Evolutionary conservation across 2,888 invertebrate species (phyloP).

Genomic region (Caenorhabditis uteleia): DNA sequence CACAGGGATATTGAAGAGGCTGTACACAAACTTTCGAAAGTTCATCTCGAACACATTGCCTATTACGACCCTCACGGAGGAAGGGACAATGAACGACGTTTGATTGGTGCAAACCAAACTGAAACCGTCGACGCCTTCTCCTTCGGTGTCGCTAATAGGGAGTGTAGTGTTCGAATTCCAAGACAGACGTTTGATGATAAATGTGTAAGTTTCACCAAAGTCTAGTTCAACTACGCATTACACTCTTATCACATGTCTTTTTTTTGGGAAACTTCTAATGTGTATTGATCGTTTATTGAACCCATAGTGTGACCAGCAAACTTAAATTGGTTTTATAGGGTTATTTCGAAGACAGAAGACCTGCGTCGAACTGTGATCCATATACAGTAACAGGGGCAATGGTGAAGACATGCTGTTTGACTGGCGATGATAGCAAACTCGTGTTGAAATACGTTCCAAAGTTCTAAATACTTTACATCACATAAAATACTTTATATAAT

Average conservation of each 20-base stretch:
- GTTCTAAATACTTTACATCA: constrained; percentile 36
- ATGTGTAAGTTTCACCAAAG: constrained; percentile 44
- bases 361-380: constrained; percentile 64
- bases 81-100: constrained; percentile 90
- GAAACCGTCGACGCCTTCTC: constrained; percentile 96
- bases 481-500: constrained; percentile 5
- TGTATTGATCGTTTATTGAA: constrained; percentile 5
- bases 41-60: constrained; percentile 89
- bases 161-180: constrained; percentile 91
- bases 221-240: constrained; percentile 74
- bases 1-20: constrained; percentile 85
- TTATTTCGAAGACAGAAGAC: constrained; percentile 63
- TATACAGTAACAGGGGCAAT: constrained; percentile 55
- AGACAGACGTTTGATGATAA: constrained; percentile 76
- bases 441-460: constrained; percentile 54
- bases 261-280: neutral
- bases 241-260: neutral
- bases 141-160: constrained; percentile 70
- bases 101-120: constrained; percentile 93
- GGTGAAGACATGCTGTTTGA: constrained; percentile 55
- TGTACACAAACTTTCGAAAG: constrained; percentile 88
- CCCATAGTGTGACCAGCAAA: too few relatives aligned
- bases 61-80: constrained; percentile 88
- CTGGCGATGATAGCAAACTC: constrained; percentile 50
- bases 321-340: constrained; percentile 43